Conservation (phyloP, 2,888 invertebrate species). For the Thereva nobilitata region DNA sequence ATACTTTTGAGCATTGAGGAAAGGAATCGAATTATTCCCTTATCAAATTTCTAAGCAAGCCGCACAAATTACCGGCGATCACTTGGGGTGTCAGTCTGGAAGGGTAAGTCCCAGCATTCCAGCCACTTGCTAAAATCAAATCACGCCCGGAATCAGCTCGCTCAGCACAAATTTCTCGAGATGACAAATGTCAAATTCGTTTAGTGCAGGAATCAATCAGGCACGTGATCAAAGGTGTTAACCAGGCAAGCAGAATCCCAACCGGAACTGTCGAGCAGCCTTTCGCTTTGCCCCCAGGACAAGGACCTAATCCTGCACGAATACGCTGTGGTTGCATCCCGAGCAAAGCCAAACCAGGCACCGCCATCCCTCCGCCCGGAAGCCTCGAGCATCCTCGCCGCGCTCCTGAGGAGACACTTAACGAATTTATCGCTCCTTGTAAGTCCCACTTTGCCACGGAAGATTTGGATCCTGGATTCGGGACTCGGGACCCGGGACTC, state of each 20-base stretch:
- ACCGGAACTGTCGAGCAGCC: not conserved
- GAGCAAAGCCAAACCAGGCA: no score
- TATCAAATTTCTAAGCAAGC: no score
- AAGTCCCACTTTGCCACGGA: slow-evolving; percentile 34
- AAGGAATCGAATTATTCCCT: no score
- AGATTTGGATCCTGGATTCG: not conserved
- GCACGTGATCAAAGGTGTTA: slow-evolving; percentile 34
- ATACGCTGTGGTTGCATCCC: not conserved
- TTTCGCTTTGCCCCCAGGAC: no score
- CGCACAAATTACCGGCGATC: no score
- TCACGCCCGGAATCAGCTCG: no score
- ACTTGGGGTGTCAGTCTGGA: no score
- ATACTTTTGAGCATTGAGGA: no score
- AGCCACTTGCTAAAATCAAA: no score
- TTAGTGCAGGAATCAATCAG: slow-evolving; percentile 36
- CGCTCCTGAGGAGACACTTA: slow-evolving; percentile 39
- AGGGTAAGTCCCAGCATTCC: no score
- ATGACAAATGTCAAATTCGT: slow-evolving; percentile 33
- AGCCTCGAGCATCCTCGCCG: slow-evolving; percentile 5
- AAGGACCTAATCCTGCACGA: slow-evolving; percentile 2
- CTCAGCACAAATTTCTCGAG: slow-evolving; percentile 18
- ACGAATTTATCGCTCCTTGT: slow-evolving; percentile 37
- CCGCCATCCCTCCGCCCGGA: no score
- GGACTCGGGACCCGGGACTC: no score
- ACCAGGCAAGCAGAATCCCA: slow-evolving; percentile 10